Percentiles rank a stretch among this genome's conserved stretches.
phyloP scores from a whole-genome alignment of 64 coral and sea anemone genomes.

The Trachythela sp. region DNA sequence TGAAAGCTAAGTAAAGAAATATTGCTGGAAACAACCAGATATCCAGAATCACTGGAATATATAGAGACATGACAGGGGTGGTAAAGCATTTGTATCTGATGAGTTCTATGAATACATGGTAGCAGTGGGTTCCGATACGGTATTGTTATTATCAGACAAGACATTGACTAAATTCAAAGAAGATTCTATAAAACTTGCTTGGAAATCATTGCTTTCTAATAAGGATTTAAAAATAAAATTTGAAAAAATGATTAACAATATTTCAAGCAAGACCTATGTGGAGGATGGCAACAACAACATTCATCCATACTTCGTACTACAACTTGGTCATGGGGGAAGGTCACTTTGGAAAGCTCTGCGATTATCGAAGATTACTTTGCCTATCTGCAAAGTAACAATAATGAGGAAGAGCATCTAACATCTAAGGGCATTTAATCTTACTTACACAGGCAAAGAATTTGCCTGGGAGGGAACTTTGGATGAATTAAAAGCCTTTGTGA shows the following conservation, averaged over 20 bases:
- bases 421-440: too few relatives aligned
- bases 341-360: too few relatives aligned
- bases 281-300: too few relatives aligned
- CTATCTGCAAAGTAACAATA: too few relatives aligned
- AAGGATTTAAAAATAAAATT: conserved; percentile 7
- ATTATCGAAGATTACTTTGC: too few relatives aligned
- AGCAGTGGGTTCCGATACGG: not conserved
- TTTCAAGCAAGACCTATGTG: too few relatives aligned
- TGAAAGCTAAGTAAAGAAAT: conserved; percentile 6
- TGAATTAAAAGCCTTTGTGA: too few relatives aligned
- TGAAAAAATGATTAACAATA: not conserved
- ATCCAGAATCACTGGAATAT: not conserved
- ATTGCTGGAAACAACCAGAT: conserved; percentile 6
- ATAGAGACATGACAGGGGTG: conserved; percentile 19
- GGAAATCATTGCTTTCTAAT: not conserved
- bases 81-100: conserved; percentile 18
- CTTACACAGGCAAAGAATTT: too few relatives aligned
- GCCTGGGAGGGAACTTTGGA: too few relatives aligned
- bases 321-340: too few relatives aligned
- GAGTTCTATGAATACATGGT: conserved; percentile 21
- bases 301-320: too few relatives aligned
- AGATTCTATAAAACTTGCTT: conserved; percentile 6
- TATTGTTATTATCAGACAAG: not conserved
- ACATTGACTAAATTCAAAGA: not conserved
- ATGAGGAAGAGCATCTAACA: too few relatives aligned